Conservation (phyloP, 2,113 vertebrate genomes). For the Jacana jacana region DNA sequence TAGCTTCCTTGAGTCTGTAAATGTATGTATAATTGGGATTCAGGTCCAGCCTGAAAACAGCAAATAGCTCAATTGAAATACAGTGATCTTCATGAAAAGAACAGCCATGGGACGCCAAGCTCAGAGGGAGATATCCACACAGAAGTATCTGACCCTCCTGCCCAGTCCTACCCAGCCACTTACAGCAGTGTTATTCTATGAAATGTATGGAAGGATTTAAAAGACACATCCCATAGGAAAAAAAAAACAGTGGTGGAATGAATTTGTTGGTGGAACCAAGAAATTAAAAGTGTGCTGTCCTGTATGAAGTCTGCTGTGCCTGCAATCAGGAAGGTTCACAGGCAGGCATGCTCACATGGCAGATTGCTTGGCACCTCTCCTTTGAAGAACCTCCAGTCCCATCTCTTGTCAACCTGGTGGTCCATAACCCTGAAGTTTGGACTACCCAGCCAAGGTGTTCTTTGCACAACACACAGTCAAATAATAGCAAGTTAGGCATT, state of each 20-base stretch:
- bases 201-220: background rate
- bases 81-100: background rate
- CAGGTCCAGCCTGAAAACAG: background rate
- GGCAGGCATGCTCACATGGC: no score
- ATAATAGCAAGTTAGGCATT: background rate
- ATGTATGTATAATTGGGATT: background rate
- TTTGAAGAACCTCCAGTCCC: background rate
- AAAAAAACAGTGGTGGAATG: background rate
- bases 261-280: background rate
- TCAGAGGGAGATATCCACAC: background rate
- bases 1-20: background rate
- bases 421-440: background rate
- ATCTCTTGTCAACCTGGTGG: background rate
- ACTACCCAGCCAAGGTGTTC: background rate
- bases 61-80: background rate
- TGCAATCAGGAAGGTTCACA: background rate
- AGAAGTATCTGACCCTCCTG: background rate
- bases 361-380: background rate
- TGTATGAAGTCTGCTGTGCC: background rate
- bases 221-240: background rate
- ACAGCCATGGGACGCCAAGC: background rate
- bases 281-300: background rate
- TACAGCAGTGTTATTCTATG: background rate
- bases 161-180: background rate
- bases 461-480: background rate